Evolutionary conservation across 2,113 vertebrate genomes (phyloP).

Genomic region (Lutjanus erythropterus): DNA sequence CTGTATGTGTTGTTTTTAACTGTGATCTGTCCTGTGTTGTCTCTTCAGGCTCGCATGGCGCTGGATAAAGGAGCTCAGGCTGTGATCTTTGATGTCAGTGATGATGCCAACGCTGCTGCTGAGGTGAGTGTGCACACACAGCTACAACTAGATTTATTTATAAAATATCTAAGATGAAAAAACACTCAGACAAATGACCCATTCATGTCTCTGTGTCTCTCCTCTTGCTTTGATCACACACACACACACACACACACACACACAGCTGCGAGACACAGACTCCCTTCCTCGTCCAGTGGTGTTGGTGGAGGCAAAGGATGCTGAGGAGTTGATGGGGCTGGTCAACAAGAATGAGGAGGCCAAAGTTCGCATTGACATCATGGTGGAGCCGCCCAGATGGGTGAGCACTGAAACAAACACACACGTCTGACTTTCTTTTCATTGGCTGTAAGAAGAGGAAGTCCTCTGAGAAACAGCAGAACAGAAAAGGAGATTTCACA

Average conservation of each 20-base stretch:
- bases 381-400: constrained; percentile 86
- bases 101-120: constrained; percentile 89
- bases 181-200: too few relatives aligned
- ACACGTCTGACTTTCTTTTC: background rate
- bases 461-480: background rate
- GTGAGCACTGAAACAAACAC: constrained; percentile 79
- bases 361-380: constrained; percentile 92
- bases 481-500: background rate
- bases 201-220: background rate
- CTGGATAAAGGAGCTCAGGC: constrained; percentile 94
- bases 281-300: constrained; percentile 92
- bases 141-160: background rate
- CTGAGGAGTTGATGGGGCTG: constrained; percentile 92
- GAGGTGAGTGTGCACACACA: constrained; percentile 86
- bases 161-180: too few relatives aligned
- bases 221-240: background rate
- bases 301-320: constrained; percentile 90
- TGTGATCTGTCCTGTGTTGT: constrained; percentile 18
- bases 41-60: constrained; percentile 91
- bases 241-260: background rate
- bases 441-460: background rate
- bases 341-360: constrained; percentile 98
- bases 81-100: constrained; percentile 95
- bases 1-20: background rate
- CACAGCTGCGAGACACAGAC: constrained; percentile 88